These are phyloP conservation scores for Takifugu flavidus DNA, from an alignment of 2,113 vertebrate species.

Conservation along the genomic window DNA sequence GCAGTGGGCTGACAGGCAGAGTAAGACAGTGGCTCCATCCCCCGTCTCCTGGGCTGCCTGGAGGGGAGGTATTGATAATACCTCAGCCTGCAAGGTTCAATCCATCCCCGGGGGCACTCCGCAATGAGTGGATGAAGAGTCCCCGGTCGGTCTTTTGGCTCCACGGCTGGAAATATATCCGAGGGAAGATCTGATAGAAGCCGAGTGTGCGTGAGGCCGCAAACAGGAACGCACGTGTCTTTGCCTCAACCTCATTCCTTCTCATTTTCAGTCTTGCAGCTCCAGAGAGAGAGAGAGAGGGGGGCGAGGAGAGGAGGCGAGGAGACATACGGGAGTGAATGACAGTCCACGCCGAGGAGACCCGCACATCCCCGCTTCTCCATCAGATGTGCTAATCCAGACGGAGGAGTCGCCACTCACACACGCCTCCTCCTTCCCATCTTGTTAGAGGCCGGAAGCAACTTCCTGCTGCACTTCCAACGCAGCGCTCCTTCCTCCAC, in stretches of 20 bases:
- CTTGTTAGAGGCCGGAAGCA: constrained; percentile 67
- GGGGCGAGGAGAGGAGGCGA: constrained; percentile 55
- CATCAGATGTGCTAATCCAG: constrained; percentile 68
- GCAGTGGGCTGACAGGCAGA: constrained; percentile 73
- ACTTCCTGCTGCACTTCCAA: constrained; percentile 62
- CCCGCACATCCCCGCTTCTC: constrained; percentile 14
- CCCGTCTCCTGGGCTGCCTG: constrained; percentile 75
- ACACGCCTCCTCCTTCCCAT: constrained; percentile 57
- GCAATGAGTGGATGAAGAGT: constrained; percentile 66
- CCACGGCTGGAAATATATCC: constrained; percentile 36
- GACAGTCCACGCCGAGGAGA: constrained; percentile 35
- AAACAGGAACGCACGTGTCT: constrained; percentile 19
- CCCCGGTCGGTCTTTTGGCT: constrained; percentile 64
- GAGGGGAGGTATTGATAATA: constrained; percentile 76
- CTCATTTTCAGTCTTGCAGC: constrained; percentile 55
- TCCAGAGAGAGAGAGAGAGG: constrained; percentile 49
- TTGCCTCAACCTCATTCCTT: constrained; percentile 67
- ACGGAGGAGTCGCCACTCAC: constrained; percentile 45
- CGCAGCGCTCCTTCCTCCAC: constrained; percentile 55
- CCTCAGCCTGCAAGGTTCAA: constrained; percentile 73
- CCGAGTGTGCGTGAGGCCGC: constrained; percentile 38
- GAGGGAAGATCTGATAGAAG: constrained; percentile 46
- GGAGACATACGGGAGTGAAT: constrained; percentile 32
- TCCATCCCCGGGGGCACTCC: constrained; percentile 68
- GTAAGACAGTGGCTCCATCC: constrained; percentile 65